Evolutionary conservation across 1,140 invertebrate genomes (phyloP).

Genomic region (Himalopsyche phryganea): DNA sequence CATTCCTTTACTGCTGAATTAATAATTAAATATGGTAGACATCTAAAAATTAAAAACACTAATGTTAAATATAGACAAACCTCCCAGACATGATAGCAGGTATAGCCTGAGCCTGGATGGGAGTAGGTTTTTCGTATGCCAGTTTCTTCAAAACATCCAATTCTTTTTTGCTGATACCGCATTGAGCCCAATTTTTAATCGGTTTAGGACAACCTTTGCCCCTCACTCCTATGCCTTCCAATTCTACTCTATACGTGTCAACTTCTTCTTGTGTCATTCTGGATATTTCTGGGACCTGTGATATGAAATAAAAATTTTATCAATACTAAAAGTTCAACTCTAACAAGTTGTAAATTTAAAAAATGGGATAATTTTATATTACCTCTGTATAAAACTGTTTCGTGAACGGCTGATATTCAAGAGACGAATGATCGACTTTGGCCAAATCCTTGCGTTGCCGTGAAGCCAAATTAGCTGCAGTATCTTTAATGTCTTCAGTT

Average conservation of each 20-base stretch:
- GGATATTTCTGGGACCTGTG: conserved; percentile 65
- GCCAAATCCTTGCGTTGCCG: conserved; percentile 87
- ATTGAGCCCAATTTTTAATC: conserved; percentile 97
- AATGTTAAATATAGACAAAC: conserved; percentile 35
- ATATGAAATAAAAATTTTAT: background rate
- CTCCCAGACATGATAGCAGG: conserved; percentile 96
- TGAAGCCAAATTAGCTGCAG: conserved; percentile 82
- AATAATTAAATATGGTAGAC: too few relatives aligned
- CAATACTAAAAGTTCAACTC: background rate
- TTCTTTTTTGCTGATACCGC: conserved; percentile 95
- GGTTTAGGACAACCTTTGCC: conserved; percentile 91
- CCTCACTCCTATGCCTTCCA: conserved; percentile 83
- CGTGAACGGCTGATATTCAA: conserved; percentile 84
- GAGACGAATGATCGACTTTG: conserved; percentile 81
- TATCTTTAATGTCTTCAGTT: conserved; percentile 88
- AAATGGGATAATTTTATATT: background rate
- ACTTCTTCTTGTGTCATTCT: conserved; percentile 90
- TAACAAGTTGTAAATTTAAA: background rate
- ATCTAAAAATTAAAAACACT: too few relatives aligned
- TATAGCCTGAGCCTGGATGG: conserved; percentile 97
- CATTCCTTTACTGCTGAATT: too few relatives aligned
- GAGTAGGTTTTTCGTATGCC: conserved; percentile 95
- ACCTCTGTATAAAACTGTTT: conserved; percentile 98
- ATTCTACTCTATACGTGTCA: conserved; percentile 76
- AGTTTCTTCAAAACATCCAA: conserved; percentile 91